These are phyloP conservation scores for Drosophila azteca DNA, from an alignment of 1,140 invertebrate genomes.

Conservation along the genomic window DNA sequence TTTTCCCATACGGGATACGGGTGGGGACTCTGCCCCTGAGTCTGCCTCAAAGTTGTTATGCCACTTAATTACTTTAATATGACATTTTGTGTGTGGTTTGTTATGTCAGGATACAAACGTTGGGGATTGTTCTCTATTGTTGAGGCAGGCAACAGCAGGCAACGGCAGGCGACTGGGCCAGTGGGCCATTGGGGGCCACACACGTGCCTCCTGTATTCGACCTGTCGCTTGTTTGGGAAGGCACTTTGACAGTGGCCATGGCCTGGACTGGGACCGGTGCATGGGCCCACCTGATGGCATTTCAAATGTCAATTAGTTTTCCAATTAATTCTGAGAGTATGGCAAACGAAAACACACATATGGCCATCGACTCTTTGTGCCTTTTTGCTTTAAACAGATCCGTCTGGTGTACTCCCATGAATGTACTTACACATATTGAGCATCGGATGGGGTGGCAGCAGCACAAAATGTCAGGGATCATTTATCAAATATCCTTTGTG, in stretches of 20 bases:
- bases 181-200: too few relatives aligned
- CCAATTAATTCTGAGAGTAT: slow-evolving; percentile 3
- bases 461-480: slow-evolving; percentile 58
- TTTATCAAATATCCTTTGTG: slow-evolving; percentile 79
- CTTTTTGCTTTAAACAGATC: too few relatives aligned
- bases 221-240: slow-evolving; percentile 36
- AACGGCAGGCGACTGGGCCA: neutral
- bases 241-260: slow-evolving; percentile 57
- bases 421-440: slow-evolving; percentile 57
- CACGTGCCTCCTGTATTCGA: neutral
- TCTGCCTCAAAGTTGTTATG: slow-evolving; percentile 51
- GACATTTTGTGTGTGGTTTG: slow-evolving; percentile 49
- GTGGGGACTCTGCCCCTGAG: neutral
- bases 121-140: neutral
- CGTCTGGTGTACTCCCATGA: slow-evolving; percentile 6
- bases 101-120: slow-evolving; percentile 24
- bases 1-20: slow-evolving; percentile 33
- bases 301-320: slow-evolving; percentile 71
- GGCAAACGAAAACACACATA: slow-evolving; percentile 7
- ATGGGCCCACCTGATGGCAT: slow-evolving; percentile 59
- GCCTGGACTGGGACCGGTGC: slow-evolving; percentile 16
- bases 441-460: slow-evolving; percentile 13
- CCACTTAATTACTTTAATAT: slow-evolving; percentile 79
- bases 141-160: neutral
- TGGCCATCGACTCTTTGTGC: too few relatives aligned